Evolutionary conservation across 1,140 invertebrate species (phyloP), one percentile per base, ranked within the genome.

Genomic region (Papilio aristodemus): DNA sequence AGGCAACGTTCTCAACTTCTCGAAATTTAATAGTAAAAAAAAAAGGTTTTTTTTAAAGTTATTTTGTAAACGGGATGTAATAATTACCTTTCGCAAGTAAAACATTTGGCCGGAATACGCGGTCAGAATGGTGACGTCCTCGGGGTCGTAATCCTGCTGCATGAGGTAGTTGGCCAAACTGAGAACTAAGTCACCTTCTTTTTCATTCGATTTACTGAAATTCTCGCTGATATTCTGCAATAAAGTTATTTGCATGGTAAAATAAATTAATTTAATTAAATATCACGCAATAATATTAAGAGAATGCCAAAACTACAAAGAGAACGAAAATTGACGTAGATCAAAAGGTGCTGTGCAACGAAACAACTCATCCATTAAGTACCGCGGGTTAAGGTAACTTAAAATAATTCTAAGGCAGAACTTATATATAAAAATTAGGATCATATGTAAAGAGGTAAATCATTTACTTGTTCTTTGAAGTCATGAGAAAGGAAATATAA

Each of bases 91-190:
- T 72, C 74, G 83, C 84, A 93, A 82, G 71, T 89, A 91, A 78
- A 92, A 92, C 90, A 93, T 91, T 87, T 95, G 95, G 1, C 93
- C 94, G 17, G 93, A 92, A 77, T 96, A 96, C 0, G 95, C 93
- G 0, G 94, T 90, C 4, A 96, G 84, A 57, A 96, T 93, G 0
- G 95, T 95, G 57, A 96, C 93, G 54, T 95, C 91, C 17, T 92
- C 81, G 0, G 92, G 72, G 3, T 85, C 37, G 71, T 95, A 95
- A 4, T 92, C 93, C 78, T 94, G 94, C 54, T 93, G 79, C 58
- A 95, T 79, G 1, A 96, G 80, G 79, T 95, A 93, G 64, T 91
- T 89, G 1, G 93, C 93, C 17, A 96, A 84, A 1, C 78, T 73
- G 0, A 94, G 80, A 5, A 94, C 59, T 80, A 93, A 90, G 11